phyloP scores from a whole-genome alignment of 2,113 vertebrate genomes.

The Forbesichthys papilliferus region DNA sequence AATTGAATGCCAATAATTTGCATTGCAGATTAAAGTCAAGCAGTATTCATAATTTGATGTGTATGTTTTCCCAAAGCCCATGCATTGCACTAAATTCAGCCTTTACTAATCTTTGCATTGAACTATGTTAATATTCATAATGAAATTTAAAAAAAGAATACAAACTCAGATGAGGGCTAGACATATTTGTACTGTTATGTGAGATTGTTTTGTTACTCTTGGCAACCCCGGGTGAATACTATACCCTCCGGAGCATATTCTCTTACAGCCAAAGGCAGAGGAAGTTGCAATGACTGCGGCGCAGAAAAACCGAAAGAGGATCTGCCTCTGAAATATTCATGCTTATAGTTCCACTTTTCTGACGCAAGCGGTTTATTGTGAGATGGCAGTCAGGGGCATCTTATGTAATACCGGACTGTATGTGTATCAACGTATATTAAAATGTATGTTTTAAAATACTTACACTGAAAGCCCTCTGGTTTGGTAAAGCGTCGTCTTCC shows the following conservation, averaged over 20 bases:
- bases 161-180: slow-evolving; percentile 5
- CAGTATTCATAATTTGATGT: slow-evolving; percentile 12
- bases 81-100: neutral
- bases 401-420: neutral
- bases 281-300: slow-evolving; percentile 21
- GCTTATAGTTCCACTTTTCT: slow-evolving; percentile 42
- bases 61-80: neutral
- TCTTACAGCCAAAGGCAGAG: slow-evolving; percentile 41
- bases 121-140: neutral
- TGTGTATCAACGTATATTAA: slow-evolving; percentile 20
- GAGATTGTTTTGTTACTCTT: slow-evolving; percentile 30
- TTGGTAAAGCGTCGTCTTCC: slow-evolving; percentile 38
- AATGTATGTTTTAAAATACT: neutral
- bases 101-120: slow-evolving; percentile 11
- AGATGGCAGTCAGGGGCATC: neutral
- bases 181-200: neutral
- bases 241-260: slow-evolving; percentile 41
- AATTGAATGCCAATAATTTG: slow-evolving; percentile 20
- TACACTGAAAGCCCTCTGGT: slow-evolving; percentile 8
- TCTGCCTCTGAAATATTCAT: slow-evolving; percentile 69
- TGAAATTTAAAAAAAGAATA: slow-evolving; percentile 2
- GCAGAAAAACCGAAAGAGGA: slow-evolving; percentile 55
- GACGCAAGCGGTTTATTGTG: slow-evolving; percentile 29
- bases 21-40: neutral
- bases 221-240: slow-evolving; percentile 37